Conservation (phyloP, 2,797 vertebrate genomes). For the Myotis myotis region DNA sequence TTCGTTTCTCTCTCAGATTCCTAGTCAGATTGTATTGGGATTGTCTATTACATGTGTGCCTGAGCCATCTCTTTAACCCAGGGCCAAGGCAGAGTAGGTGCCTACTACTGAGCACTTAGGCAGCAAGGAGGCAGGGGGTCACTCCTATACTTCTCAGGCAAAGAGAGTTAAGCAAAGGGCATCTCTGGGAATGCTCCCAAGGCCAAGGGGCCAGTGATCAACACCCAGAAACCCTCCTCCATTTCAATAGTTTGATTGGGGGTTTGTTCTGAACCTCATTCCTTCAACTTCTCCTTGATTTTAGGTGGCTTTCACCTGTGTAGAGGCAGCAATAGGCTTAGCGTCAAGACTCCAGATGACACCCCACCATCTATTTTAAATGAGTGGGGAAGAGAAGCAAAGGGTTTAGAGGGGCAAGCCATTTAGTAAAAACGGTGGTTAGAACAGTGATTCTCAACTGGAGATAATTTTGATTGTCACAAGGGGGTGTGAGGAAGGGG, state of each 20-base stretch:
- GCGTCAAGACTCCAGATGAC: not conserved
- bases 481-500: no score
- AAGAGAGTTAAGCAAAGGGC: not conserved
- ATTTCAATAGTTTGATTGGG: not conserved
- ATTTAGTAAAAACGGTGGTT: not conserved
- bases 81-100: not conserved
- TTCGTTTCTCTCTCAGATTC: not conserved
- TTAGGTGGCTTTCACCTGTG: not conserved
- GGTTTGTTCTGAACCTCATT: not conserved
- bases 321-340: not conserved
- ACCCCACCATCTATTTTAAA: not conserved
- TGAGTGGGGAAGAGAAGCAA: not conserved
- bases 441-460: not conserved
- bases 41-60: not conserved
- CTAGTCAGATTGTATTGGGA: not conserved
- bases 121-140: not conserved
- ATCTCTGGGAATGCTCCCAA: not conserved
- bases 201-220: not conserved
- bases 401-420: not conserved
- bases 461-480: not conserved
- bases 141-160: not conserved
- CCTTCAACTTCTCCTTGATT: not conserved
- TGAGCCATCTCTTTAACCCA: not conserved
- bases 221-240: not conserved
- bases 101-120: not conserved